These are phyloP conservation scores for Rattus norvegicus DNA, from an alignment of 2,113 vertebrate species.

Conservation along the genomic window DNA sequence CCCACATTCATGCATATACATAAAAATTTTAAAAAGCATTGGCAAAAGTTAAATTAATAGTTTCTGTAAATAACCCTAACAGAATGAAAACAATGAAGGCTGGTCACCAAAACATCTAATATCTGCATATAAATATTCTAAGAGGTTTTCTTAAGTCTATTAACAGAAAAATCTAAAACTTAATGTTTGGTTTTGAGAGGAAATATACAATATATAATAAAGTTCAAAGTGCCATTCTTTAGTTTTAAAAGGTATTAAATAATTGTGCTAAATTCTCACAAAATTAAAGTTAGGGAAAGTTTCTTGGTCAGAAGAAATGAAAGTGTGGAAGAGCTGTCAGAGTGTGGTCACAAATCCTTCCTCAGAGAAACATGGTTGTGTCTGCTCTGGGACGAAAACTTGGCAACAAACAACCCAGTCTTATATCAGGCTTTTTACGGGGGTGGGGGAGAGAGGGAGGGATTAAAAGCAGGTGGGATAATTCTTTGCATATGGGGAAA, in stretches of 20 bases:
- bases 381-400: slow-evolving; percentile 71
- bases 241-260: slow-evolving; percentile 29
- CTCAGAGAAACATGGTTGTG: slow-evolving; percentile 73
- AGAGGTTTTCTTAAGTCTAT: slow-evolving; percentile 1
- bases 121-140: neutral
- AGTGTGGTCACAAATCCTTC: slow-evolving; percentile 70
- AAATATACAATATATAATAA: slow-evolving; percentile 15
- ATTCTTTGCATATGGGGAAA: slow-evolving; percentile 26
- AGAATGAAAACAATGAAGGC: slow-evolving; percentile 38
- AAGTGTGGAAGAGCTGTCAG: slow-evolving; percentile 51
- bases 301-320: slow-evolving; percentile 43
- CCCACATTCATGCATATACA: neutral
- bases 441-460: slow-evolving; percentile 14
- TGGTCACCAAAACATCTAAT: slow-evolving; percentile 20
- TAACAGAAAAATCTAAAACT: slow-evolving; percentile 55
- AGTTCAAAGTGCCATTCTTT: slow-evolving; percentile 52
- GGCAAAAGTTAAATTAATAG: slow-evolving; percentile 8
- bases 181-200: slow-evolving; percentile 28
- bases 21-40: neutral
- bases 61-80: neutral
- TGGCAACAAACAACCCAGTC: slow-evolving; percentile 58
- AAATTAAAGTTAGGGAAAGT: slow-evolving; percentile 36
- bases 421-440: slow-evolving; percentile 68
- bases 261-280: slow-evolving; percentile 41
- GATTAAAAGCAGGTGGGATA: slow-evolving; percentile 45